Conservation (phyloP, 2,113 vertebrate species). For the Ammodytes marinus region DNA sequence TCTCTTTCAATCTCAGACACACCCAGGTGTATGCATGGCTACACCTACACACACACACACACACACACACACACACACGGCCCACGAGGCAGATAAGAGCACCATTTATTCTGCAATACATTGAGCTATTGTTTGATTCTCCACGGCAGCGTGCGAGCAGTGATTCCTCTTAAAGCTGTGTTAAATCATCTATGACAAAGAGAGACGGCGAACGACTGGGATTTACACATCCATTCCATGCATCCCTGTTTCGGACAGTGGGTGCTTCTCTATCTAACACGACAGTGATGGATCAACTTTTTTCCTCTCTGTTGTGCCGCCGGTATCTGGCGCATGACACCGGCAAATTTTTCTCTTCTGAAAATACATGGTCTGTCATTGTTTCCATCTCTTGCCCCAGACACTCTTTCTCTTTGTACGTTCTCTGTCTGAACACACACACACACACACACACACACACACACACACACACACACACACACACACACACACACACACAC, state of each 20-base stretch:
- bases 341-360: slow-evolving; percentile 37
- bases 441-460: slow-evolving; percentile 10
- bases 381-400: slow-evolving; percentile 54
- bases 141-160: slow-evolving; percentile 69
- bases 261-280: slow-evolving; percentile 69
- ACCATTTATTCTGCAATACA: slow-evolving; percentile 79
- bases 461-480: slow-evolving; percentile 29
- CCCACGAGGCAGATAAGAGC: slow-evolving; percentile 75
- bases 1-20: slow-evolving; percentile 72
- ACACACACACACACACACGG: slow-evolving; percentile 39
- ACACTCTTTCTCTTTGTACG: slow-evolving; percentile 35
- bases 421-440: slow-evolving; percentile 32
- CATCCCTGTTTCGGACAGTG: slow-evolving; percentile 59
- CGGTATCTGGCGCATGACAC: slow-evolving; percentile 51
- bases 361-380: slow-evolving; percentile 64
- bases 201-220: slow-evolving; percentile 58
- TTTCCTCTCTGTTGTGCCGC: slow-evolving; percentile 33
- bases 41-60: slow-evolving; percentile 39
- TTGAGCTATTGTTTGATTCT: slow-evolving; percentile 77
- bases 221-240: slow-evolving; percentile 77
- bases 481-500: slow-evolving; percentile 19
- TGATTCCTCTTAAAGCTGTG: slow-evolving; percentile 72
- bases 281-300: slow-evolving; percentile 74
- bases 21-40: slow-evolving; percentile 65
- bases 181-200: slow-evolving; percentile 80